These are phyloP conservation scores for Sphenopsis melanotis DNA, from an alignment of 2,797 vertebrate genomes.

Conservation along the genomic window DNA sequence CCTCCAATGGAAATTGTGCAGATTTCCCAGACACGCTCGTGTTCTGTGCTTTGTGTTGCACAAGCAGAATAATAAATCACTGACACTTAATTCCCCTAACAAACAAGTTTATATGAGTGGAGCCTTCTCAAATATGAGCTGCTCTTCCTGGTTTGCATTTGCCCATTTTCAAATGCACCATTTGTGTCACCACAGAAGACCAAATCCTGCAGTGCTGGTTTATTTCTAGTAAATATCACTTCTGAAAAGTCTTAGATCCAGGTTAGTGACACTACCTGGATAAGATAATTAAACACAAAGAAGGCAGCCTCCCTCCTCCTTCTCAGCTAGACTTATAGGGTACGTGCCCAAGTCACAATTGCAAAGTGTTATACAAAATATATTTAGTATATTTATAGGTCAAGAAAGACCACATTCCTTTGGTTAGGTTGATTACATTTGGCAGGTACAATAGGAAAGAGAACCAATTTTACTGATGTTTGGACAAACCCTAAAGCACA, in stretches of 20 bases:
- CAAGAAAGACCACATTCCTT: not conserved
- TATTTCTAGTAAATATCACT: not conserved
- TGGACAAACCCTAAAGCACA: not conserved
- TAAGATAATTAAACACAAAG: not conserved
- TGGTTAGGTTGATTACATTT: not conserved
- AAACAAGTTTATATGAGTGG: not conserved
- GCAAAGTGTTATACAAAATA: not conserved
- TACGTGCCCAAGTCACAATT: not conserved
- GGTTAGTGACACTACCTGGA: not conserved
- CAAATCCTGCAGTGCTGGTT: not conserved
- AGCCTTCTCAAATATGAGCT: not conserved
- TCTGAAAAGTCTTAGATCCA: not conserved
- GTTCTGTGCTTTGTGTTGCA: not conserved
- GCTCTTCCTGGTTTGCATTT: not conserved
- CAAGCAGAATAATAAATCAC: constrained; percentile 21
- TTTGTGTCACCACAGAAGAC: not conserved
- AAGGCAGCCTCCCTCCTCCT: not conserved
- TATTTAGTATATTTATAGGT: not conserved
- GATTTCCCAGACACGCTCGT: not conserved
- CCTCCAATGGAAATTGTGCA: not conserved
- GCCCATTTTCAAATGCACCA: not conserved
- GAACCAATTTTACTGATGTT: not conserved
- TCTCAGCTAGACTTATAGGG: not conserved
- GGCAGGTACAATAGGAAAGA: not conserved
- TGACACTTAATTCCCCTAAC: not conserved